Evolutionary conservation across 2,888 invertebrate genomes (phyloP).

Genomic region (Agonopterix alstromeriana): DNA sequence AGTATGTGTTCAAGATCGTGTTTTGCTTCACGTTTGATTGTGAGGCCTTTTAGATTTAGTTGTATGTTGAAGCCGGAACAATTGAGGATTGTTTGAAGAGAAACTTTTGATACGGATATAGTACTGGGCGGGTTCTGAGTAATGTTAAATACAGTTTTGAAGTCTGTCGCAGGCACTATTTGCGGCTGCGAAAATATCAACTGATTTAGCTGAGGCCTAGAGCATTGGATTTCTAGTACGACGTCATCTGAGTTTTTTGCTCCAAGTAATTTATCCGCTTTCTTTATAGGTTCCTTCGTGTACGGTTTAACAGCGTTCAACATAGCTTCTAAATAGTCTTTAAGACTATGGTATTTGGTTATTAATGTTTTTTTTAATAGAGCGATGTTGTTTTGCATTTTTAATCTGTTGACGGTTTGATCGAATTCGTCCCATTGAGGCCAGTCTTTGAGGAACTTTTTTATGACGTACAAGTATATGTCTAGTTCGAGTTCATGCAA

Average conservation of each 20-base stretch:
- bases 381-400: constrained; percentile 17
- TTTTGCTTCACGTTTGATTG: constrained; percentile 19
- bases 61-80: constrained; percentile 27
- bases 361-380: constrained; percentile 30
- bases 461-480: constrained; percentile 49
- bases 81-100: constrained; percentile 29
- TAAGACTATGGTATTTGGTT: constrained; percentile 37
- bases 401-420: constrained; percentile 26
- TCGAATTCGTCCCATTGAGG: constrained; percentile 59
- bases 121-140: not conserved
- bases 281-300: constrained; percentile 23
- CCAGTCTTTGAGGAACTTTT: constrained; percentile 58
- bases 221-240: constrained; percentile 34
- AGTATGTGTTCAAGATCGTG: constrained; percentile 28
- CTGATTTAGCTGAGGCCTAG: constrained; percentile 33
- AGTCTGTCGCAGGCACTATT: too few species aligned
- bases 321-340: constrained; percentile 34
- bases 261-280: constrained; percentile 4
- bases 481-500: constrained; percentile 45
- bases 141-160: constrained; percentile 34
- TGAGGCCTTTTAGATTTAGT: constrained; percentile 17
- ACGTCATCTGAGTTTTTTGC: constrained; percentile 16
- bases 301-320: constrained; percentile 27
- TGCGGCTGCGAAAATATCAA: constrained; percentile 15
- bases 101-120: not conserved